phyloP scores from a whole-genome alignment of 2,113 vertebrate genomes.

The Lipophrys pholis region DNA sequence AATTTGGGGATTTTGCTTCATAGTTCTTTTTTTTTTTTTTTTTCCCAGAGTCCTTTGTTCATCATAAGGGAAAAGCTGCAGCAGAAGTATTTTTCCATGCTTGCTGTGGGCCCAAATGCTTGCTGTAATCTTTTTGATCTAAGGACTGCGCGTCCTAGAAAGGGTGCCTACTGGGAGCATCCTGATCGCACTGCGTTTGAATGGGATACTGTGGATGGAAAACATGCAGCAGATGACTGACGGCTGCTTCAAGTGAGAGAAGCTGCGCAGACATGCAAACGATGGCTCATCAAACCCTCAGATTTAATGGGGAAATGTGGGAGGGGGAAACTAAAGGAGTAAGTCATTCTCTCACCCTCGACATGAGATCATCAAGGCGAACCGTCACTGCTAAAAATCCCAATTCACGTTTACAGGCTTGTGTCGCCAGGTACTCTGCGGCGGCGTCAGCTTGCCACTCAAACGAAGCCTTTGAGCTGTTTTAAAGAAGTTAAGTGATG shows the following conservation, averaged over 20 bases:
- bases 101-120: slow-evolving; percentile 49
- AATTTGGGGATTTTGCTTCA: slow-evolving; percentile 26
- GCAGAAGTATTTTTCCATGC: slow-evolving; percentile 34
- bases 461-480: slow-evolving; percentile 67
- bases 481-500: slow-evolving; percentile 72
- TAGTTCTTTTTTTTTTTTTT: slow-evolving; percentile 29
- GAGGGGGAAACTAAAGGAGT: slow-evolving; percentile 20
- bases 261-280: slow-evolving; percentile 7
- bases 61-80: slow-evolving; percentile 30
- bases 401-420: slow-evolving; percentile 41
- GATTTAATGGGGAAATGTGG: slow-evolving; percentile 5
- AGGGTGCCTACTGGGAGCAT: slow-evolving; percentile 63
- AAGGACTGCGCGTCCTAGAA: slow-evolving; percentile 47
- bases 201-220: slow-evolving; percentile 33
- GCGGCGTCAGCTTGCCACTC: slow-evolving; percentile 41
- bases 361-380: slow-evolving; percentile 27
- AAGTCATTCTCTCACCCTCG: neutral
- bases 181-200: slow-evolving; percentile 16
- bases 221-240: slow-evolving; percentile 37
- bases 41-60: slow-evolving; percentile 12
- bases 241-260: slow-evolving; percentile 52
- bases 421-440: slow-evolving; percentile 35
- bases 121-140: slow-evolving; percentile 65
- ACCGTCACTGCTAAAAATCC: slow-evolving; percentile 44
- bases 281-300: slow-evolving; percentile 31